Evolutionary conservation across 2,113 vertebrate genomes (phyloP), one percentile per base, ranked within the genome.

Genomic region (Odontesthes bonariensis): DNA sequence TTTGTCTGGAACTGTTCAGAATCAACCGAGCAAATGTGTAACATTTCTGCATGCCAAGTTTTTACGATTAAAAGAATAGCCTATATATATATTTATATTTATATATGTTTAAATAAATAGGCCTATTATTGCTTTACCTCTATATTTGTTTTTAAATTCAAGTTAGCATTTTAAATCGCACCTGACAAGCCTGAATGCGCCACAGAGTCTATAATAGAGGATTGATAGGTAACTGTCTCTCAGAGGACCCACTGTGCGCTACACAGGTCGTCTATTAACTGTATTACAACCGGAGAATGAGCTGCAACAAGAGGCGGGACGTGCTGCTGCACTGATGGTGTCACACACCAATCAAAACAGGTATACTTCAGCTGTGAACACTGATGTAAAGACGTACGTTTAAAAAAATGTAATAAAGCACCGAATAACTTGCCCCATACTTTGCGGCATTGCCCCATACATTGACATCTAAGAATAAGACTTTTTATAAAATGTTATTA

Each of bases 281-380:
- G 38, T 55, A 4, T 79, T 73, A 82, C 82, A 65, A 55, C 31
- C 72, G 54, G 31, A 17, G 85, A 53, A 51, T 2, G 70, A 75
- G 67, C 75, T 49, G 80, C 73, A 35, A 9, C 58, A 20, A 14
- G 73, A 76, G 79, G 72, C 75, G 64, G 51, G 54, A 46, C 73
- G 8, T 19, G 62, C 52, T 8, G 58, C 73, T n/a, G 44, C 3
- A 27, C 72, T 56, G 44, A 62, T 49, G 54, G 19, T 10, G 20
- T 69, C 19, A 56, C 8, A 47, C 73, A 49, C 69, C 70, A 75
- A 75, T 81, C 77, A 85, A 16, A 13, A 14, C 20, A 56, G 27
- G 57, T 57, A n/a, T n/a, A 8, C 11, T 38, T 20, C 59, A 58
- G 56, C 62, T 17, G 63, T 20, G 69, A 70, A 83, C 77, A 55